Conservation (phyloP, 2,888 invertebrate species). For the Melinaea menophilus region DNA sequence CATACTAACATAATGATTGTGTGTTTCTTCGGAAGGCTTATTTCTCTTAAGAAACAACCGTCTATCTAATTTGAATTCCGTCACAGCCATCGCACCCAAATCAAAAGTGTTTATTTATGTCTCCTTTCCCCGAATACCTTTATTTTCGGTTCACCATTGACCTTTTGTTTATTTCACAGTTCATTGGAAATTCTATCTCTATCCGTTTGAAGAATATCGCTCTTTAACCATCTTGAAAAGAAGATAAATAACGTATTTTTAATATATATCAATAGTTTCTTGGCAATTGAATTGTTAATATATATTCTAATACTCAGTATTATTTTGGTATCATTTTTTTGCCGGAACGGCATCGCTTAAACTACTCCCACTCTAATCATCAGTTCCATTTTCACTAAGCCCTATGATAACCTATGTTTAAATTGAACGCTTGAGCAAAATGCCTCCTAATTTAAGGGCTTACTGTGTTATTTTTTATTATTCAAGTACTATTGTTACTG, state of each 20-base stretch:
- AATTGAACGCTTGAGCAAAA: constrained; percentile 27
- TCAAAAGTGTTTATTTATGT: constrained; percentile 30
- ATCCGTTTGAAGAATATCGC: no score
- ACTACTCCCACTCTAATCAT: background rate
- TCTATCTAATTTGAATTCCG: constrained; percentile 23
- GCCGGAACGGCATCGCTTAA: no score
- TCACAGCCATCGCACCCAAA: constrained; percentile 22
- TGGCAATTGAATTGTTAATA: no score
- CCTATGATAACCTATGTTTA: constrained; percentile 19
- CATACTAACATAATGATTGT: no score
- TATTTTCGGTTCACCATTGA: constrained; percentile 27
- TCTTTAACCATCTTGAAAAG: no score
- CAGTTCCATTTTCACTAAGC: constrained; percentile 26
- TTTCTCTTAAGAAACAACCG: constrained; percentile 5
- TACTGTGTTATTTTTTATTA: background rate
- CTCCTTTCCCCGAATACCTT: constrained; percentile 23
- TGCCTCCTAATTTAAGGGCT: constrained; percentile 47
- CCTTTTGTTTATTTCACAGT: no score
- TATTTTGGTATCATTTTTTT: no score
- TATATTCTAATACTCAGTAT: no score
- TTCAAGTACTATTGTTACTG: no score
- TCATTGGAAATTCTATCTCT: no score
- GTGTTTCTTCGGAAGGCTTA: constrained; percentile 9
- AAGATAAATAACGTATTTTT: no score
- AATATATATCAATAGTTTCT: no score